Evolutionary conservation across 2,113 vertebrate species (phyloP).

Genomic region (Boleophthalmus pectinirostris): DNA sequence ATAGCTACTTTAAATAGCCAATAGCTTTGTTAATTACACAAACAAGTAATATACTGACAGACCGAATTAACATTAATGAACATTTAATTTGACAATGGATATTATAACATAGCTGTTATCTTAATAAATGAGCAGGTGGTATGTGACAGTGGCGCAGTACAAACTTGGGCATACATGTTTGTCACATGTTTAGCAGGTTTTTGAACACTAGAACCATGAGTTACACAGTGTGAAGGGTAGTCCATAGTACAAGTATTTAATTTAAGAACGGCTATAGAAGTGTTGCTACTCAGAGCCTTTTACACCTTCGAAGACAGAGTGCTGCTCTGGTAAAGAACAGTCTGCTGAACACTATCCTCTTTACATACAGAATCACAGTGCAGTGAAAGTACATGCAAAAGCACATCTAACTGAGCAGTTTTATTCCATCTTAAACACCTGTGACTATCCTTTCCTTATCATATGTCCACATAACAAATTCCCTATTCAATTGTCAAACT

Average conservation of each 20-base stretch:
- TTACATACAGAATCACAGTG: conserved; percentile 28
- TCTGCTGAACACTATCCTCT: background rate
- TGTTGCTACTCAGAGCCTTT: background rate
- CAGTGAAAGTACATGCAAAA: conserved; percentile 24
- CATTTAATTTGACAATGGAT: conserved; percentile 50
- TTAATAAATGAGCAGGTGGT: background rate
- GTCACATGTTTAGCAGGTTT: background rate
- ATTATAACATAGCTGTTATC: conserved; percentile 21
- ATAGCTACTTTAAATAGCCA: background rate
- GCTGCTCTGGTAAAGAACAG: background rate
- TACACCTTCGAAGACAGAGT: too few species aligned
- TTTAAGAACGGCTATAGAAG: background rate
- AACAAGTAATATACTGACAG: conserved; percentile 13
- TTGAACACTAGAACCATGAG: background rate
- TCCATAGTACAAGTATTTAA: background rate
- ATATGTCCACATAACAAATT: background rate
- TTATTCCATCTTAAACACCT: conserved; percentile 26
- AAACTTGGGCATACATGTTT: background rate
- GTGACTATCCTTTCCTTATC: background rate
- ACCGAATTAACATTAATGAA: conserved; percentile 26
- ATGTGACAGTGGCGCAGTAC: background rate
- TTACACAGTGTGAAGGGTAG: background rate
- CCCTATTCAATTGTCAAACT: background rate
- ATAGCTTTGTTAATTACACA: background rate
- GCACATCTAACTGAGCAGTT: conserved; percentile 30